Evolutionary conservation across 2,888 invertebrate genomes (phyloP).

Genomic region (Drosophila rubida): DNA sequence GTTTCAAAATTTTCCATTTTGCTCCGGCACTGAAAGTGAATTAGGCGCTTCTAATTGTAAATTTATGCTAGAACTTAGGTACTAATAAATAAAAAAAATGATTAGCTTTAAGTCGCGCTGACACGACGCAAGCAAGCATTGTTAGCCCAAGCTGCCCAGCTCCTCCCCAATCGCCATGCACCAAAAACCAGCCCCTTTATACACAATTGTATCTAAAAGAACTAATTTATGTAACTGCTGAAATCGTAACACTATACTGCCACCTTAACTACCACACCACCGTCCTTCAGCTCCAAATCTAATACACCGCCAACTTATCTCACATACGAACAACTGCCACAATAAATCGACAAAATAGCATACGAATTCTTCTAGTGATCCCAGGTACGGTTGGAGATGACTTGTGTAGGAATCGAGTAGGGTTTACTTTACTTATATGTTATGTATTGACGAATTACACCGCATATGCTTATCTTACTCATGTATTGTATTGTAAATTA

Average conservation of each 20-base stretch:
- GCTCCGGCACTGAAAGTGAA: conserved; percentile 72
- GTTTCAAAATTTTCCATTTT: conserved; percentile 69
- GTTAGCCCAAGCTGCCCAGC: conserved; percentile 52
- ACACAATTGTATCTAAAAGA: conserved; percentile 24
- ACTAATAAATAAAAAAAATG: conserved; percentile 60
- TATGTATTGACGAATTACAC: conserved; percentile 20
- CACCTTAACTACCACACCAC: conserved; percentile 43
- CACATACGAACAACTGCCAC: conserved; percentile 61
- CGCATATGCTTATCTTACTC: conserved; percentile 23
- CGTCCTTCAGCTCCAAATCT: conserved; percentile 22
- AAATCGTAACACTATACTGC: conserved; percentile 64
- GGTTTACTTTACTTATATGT: not conserved
- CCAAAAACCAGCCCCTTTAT: not conserved
- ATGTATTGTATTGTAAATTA: conserved; percentile 56
- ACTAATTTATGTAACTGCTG: conserved; percentile 24
- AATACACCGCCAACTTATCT: conserved; percentile 13
- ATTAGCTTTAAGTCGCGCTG: conserved; percentile 71
- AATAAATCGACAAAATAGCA: conserved; percentile 37
- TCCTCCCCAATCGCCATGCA: conserved; percentile 13
- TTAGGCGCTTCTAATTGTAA: conserved; percentile 77
- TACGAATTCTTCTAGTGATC: conserved; percentile 20
- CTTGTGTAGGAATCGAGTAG: conserved; percentile 20
- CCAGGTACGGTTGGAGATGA: conserved; percentile 44
- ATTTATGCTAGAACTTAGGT: conserved; percentile 72
- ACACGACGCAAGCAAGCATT: conserved; percentile 54